phyloP scores from a whole-genome alignment of 2,888 invertebrate species.

The Trissonchulus sp. region DNA sequence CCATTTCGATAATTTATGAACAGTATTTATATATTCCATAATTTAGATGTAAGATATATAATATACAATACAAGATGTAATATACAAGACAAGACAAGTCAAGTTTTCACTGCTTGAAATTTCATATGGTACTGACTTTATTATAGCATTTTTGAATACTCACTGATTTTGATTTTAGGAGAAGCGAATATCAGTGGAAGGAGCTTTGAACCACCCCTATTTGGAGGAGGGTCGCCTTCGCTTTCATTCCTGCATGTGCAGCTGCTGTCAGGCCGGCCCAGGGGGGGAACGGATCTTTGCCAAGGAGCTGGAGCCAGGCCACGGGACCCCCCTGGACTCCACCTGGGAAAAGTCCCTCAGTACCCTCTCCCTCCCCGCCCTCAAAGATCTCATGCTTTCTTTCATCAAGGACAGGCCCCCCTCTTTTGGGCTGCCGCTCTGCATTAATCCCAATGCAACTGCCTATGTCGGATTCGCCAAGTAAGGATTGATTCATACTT shows the following conservation, averaged over 20 bases:
- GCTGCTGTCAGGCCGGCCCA: constrained; percentile 66
- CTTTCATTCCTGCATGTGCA: constrained; percentile 99
- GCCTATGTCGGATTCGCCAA: constrained; percentile 99
- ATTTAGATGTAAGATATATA: too few species aligned
- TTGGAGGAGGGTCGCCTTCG: constrained; percentile 93
- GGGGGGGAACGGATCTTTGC: constrained; percentile 32
- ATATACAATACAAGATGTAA: too few species aligned
- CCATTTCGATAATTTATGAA: too few species aligned
- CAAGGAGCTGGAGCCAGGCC: constrained; percentile 67
- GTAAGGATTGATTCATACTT: constrained; percentile 59
- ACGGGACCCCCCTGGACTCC: constrained; percentile 85
- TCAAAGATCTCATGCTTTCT: constrained; percentile 91
- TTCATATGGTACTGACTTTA: too few species aligned
- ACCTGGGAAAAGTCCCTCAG: constrained; percentile 91
- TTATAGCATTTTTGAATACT: too few species aligned
- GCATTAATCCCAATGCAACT: constrained; percentile 99
- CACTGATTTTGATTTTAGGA: too few species aligned
- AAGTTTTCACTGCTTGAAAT: too few species aligned
- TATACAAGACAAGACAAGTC: too few species aligned
- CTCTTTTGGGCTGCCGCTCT: constrained; percentile 89
- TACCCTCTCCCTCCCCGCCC: constrained; percentile 48
- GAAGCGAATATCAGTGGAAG: constrained; percentile 75
- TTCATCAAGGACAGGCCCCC: constrained; percentile 91
- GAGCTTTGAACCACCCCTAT: constrained; percentile 93
- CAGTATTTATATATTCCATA: too few species aligned